Conservation (phyloP, 2,113 vertebrate species). For the Seriola rivoliana region DNA sequence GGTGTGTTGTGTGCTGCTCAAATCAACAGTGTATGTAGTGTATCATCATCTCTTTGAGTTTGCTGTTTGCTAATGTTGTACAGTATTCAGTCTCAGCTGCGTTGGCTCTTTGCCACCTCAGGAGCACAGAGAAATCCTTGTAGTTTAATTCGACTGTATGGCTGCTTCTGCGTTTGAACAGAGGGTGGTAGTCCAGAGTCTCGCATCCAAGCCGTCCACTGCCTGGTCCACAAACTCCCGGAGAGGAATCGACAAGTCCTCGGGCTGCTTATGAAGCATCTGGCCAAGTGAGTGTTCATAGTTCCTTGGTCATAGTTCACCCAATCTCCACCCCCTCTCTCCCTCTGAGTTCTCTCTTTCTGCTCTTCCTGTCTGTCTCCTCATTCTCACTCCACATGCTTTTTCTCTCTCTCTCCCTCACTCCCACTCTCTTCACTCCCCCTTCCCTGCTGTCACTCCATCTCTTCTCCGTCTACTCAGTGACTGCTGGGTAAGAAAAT, state of each 20-base stretch:
- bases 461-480: conserved; percentile 77
- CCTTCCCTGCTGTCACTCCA: conserved; percentile 82
- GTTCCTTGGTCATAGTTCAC: conserved; percentile 77
- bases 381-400: conserved; percentile 81
- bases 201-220: conserved; percentile 92
- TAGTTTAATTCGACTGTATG: conserved; percentile 54
- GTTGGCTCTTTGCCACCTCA: conserved; percentile 56
- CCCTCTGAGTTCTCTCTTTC: conserved; percentile 67
- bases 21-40: conserved; percentile 6
- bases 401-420: conserved; percentile 74
- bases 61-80: conserved; percentile 25
- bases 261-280: conserved; percentile 95
- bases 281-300: conserved; percentile 92
- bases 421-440: conserved; percentile 82
- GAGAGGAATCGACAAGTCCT: conserved; percentile 96
- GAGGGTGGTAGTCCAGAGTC: conserved; percentile 94
- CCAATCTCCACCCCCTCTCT: conserved; percentile 68
- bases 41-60: conserved; percentile 41
- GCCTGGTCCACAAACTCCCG: conserved; percentile 95
- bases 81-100: conserved; percentile 35
- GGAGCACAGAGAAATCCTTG: conserved; percentile 42
- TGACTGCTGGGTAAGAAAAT: conserved; percentile 72
- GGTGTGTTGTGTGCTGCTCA: not conserved
- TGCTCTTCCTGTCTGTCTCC: conserved; percentile 80
- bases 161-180: conserved; percentile 72